Conservation (phyloP, 2,797 vertebrate species). For the Echiichthys vipera region DNA sequence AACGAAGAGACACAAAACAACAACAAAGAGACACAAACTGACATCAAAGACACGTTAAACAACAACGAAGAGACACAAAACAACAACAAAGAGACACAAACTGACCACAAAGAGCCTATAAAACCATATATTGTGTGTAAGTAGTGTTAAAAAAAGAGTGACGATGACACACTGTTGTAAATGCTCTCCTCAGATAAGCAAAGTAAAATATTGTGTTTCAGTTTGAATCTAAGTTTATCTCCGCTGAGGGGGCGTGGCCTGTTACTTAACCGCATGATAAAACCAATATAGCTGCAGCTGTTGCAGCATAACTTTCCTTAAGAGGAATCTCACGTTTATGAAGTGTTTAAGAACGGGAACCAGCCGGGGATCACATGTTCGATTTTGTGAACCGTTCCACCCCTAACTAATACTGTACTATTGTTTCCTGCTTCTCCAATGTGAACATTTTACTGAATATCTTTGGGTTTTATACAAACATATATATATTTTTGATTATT, state of each 20-base stretch:
- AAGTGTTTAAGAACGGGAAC: constrained; percentile 6
- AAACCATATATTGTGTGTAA: too few relatives aligned
- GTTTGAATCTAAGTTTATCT: constrained; percentile 41
- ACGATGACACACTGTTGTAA: not conserved
- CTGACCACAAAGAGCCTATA: not conserved
- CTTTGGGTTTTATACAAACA: too few relatives aligned
- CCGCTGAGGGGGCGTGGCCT: not conserved
- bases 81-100: too few relatives aligned
- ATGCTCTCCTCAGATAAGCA: not conserved
- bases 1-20: not conserved
- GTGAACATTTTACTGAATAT: too few relatives aligned
- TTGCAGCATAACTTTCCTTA: constrained; percentile 63
- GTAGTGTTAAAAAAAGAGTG: not conserved
- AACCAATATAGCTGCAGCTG: constrained; percentile 65
- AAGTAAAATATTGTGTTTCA: not conserved
- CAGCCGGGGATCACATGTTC: not conserved
- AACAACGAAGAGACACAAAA: not conserved
- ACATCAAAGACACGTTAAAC: not conserved
- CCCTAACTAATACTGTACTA: not conserved
- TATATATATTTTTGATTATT: too few relatives aligned
- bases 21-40: not conserved
- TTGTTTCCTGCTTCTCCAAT: not conserved
- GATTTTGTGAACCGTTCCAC: too few relatives aligned
- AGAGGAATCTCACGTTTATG: constrained; percentile 26
- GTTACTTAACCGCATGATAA: constrained; percentile 49